Evolutionary conservation across 2,113 vertebrate species (phyloP).

Genomic region (Melanerpes aurifrons): DNA sequence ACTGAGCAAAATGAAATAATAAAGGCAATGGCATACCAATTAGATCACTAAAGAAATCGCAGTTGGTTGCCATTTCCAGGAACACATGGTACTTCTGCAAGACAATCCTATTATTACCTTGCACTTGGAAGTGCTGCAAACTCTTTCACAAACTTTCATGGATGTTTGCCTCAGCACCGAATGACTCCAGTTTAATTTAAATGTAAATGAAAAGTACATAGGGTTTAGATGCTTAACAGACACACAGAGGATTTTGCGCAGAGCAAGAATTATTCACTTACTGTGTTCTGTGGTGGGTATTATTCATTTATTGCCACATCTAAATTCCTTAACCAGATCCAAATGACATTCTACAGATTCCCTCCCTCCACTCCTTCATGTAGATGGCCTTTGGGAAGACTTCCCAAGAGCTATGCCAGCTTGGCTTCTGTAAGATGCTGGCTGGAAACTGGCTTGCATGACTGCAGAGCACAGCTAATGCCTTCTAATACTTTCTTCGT

Average conservation of each 20-base stretch:
- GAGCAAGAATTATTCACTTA: not conserved
- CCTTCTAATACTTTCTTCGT: not conserved
- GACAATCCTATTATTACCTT: not conserved
- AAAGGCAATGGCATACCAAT: not conserved
- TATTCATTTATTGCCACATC: not conserved
- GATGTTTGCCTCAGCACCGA: not conserved
- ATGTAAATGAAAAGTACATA: constrained; percentile 51
- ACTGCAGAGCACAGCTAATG: not conserved
- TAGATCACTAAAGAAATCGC: constrained; percentile 4
- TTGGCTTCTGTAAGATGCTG: not conserved
- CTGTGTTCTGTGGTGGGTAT: not conserved
- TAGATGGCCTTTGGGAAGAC: not conserved
- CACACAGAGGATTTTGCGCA: not conserved
- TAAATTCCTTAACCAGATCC: not conserved
- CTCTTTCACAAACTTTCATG: not conserved
- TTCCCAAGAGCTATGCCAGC: not conserved
- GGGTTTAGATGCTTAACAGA: constrained; percentile 1
- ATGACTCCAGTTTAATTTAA: constrained; percentile 32
- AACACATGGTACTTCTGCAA: not conserved
- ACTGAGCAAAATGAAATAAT: not conserved
- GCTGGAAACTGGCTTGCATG: not conserved
- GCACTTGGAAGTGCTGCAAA: not conserved
- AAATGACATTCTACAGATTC: not conserved
- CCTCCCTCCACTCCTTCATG: not conserved
- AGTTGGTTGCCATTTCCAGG: not conserved